Base-by-base conservation (phyloP, 2,888 invertebrate species). In the Ophion ellenae region DNA sequence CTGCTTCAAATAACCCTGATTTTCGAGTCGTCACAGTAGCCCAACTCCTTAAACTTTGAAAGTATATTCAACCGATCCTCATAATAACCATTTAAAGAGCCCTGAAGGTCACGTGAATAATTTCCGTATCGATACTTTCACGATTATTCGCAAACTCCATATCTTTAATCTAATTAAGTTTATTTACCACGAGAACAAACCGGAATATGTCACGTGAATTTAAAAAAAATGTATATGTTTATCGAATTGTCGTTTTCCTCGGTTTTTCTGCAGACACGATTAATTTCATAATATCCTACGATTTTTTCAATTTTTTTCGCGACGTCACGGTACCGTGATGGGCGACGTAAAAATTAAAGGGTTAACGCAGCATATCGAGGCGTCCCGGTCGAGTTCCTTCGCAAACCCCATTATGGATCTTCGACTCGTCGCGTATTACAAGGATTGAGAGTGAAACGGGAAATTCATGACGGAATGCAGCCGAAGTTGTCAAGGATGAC, bases 401-500 rank as follows among this genome's bases (percentile, higher is more conserved):
- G 5, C 67, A 24, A 63, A 20, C 28, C 28, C 66, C 75, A 69
- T 79, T 81, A 66, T 28, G 71, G 80, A 73, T 82, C 47, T 45
- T 67, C 59, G 70, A 69, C 76, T 67, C 47, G 73, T 75, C 28
- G 67, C 10, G 20, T 77, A 53, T 32, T 71, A 70, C 73, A 70
- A 66, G 66, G 40, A 76, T 59, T 32, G 76, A 82, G 79, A 80
- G 63, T 80, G 76, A 87, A 90, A 89, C 89, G 87, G 90, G 89
- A 91, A 89, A 91, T 88, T 83, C 81, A 47, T 63, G 69, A 74
- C 67, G 89, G 88, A 90, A 91, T 90, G 73, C 69, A 59, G 88
- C 85, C 83, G 88, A 73, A 78, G 28, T 59, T 76, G 84, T 90
- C 91, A 91, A 90, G 91, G 91, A 90, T 90, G 87, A 90, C 90